Evolutionary conservation across 92 coral and sea anemone species (phyloP), one percentile per base, ranked within the genome.

Genomic region (Heteractis magnifica): DNA sequence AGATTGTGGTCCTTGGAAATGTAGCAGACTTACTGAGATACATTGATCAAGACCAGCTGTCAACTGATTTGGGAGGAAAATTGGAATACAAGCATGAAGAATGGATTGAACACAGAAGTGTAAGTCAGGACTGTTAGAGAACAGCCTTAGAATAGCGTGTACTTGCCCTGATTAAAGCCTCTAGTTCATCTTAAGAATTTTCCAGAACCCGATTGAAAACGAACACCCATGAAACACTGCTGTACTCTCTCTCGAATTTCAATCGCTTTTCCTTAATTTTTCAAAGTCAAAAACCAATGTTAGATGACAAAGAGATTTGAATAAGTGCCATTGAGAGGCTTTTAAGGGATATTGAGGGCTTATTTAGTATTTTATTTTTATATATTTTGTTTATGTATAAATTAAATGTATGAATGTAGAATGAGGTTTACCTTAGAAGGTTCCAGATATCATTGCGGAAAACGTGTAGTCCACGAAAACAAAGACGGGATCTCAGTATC

Each of bases 101-200:
- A 44, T 96, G 99, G 99, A 92, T 96, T 12, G 95, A 96, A 56
- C 94, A 94, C 80, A 91, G 99, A 86, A 94, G 97, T 19, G 99
- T 96, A 77, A 90, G 99, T 85, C 48, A 21, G 73, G 1, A 26
- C 23, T 65, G 8, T 6, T 65, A 20, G 10, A 10, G 72, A 65
- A n/a, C 72, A 65, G 41, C 3, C 2, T 68, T 26, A 62, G 15
- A 68, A n/a, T 68, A n/a, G 16, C 49, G 49, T 68, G 49, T 26
- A 26, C 50, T 10, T 68, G 44, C 73, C 70, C 12, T 62, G 18
- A 23, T 62, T 62, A 20, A 5, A 10, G 23, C 41, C 19, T 20
- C 73, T 10, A 68, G 5, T 12, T 68, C 73, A 68, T 2, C 73
- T 21, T 23, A 12, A 62, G 73, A 68, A 68, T 15, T n/a, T 68